phyloP scores from a whole-genome alignment of 2,113 vertebrate species.

The Trematomus loennbergii region DNA sequence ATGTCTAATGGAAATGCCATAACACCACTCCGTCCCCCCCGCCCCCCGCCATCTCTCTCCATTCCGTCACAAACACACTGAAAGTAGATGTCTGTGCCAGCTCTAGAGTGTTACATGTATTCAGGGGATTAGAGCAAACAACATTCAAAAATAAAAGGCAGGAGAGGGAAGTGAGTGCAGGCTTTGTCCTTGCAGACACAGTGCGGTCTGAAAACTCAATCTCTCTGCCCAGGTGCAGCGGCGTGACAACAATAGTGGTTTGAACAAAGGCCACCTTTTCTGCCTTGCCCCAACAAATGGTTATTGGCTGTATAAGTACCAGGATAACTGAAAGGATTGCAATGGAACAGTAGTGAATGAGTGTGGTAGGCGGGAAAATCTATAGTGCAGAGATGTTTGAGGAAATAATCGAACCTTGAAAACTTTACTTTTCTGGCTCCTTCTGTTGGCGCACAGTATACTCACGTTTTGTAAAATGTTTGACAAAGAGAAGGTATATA shows the following conservation, averaged over 20 bases:
- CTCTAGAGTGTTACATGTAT: constrained; percentile 48
- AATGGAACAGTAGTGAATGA: constrained; percentile 35
- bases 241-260: constrained; percentile 69
- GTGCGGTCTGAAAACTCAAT: constrained; percentile 75
- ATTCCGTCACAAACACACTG: constrained; percentile 57
- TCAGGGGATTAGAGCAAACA: constrained; percentile 59
- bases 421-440: constrained; percentile 25
- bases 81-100: constrained; percentile 55
- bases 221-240: constrained; percentile 77
- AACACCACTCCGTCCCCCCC: neutral
- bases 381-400: constrained; percentile 40
- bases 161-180: constrained; percentile 61
- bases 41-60: constrained; percentile 7
- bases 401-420: constrained; percentile 53
- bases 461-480: constrained; percentile 1
- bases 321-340: constrained; percentile 60
- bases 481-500: constrained; percentile 12
- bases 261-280: constrained; percentile 75
- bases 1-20: constrained; percentile 24
- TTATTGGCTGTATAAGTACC: constrained; percentile 60
- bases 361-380: constrained; percentile 51
- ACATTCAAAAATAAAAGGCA: constrained; percentile 71
- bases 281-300: constrained; percentile 63
- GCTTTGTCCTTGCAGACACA: constrained; percentile 80
- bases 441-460: constrained; percentile 18